A percentile compares a stretch with the other conserved stretches of the same genome.
Evolutionary conservation across 1,140 invertebrate species (phyloP).

Genomic region (Pseudomyrmex cubaensis): DNA sequence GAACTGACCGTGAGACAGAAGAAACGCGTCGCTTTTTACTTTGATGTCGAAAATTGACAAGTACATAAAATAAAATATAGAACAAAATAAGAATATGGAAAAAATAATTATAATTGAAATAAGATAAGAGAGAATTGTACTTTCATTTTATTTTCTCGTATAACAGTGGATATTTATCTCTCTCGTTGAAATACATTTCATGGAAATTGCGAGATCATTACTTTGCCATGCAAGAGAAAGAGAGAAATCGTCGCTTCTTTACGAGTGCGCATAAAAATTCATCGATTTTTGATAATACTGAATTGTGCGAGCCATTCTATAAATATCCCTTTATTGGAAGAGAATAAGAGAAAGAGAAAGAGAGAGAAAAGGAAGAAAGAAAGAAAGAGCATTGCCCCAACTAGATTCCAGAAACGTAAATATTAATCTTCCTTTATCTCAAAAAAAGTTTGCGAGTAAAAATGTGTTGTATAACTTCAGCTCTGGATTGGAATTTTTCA

Average conservation of each 20-base stretch:
- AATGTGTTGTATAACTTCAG: too few species aligned
- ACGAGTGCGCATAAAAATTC: constrained; percentile 49
- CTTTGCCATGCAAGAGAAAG: neutral
- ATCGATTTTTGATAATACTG: constrained; percentile 64
- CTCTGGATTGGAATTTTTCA: too few species aligned
- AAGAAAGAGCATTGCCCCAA: neutral
- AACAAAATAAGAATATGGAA: too few species aligned
- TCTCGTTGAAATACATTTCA: neutral
- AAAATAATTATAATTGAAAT: too few species aligned
- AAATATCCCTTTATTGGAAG: constrained; percentile 64
- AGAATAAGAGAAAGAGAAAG: too few species aligned
- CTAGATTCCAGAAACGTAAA: constrained; percentile 8
- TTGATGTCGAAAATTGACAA: neutral
- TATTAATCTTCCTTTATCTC: too few species aligned
- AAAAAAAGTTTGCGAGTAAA: too few species aligned
- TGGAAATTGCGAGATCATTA: neutral
- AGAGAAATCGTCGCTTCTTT: neutral
- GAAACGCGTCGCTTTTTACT: neutral
- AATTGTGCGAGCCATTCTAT: constrained; percentile 56
- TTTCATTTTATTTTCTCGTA: neutral
- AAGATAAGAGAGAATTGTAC: too few species aligned
- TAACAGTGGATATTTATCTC: neutral
- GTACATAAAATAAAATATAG: too few species aligned
- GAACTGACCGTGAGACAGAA: neutral
- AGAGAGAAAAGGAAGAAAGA: too few species aligned